A percentile compares a stretch with the other conserved stretches of the same genome.
These are phyloP conservation scores for Meloidogyne floridensis DNA, from an alignment of 1,140 invertebrate genomes.

Conservation along the genomic window DNA sequence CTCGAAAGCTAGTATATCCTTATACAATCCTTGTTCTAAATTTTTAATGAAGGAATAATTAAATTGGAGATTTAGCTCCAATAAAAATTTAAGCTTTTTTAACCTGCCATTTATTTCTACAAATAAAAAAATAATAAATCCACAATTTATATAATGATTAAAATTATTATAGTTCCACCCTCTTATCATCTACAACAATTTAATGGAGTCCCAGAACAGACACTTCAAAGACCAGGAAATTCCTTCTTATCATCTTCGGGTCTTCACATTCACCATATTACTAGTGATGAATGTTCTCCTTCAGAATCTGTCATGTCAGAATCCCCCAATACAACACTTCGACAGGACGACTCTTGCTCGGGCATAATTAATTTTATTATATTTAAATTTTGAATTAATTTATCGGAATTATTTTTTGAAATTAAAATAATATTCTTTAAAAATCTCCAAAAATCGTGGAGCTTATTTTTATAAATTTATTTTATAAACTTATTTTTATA, in stretches of 20 bases:
- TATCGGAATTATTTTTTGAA: no score
- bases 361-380: conserved; percentile 9
- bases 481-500: no score
- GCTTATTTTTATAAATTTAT: no score
- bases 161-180: neutral
- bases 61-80: no score
- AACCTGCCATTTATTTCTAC: no score
- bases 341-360: conserved; percentile 4
- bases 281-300: neutral
- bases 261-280: neutral
- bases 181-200: neutral
- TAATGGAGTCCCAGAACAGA: neutral
- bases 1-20: no score
- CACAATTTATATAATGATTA: neutral
- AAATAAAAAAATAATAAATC: no score
- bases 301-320: neutral
- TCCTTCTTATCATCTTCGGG: neutral
- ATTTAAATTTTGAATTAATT: neutral
- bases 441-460: no score
- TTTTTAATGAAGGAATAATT: no score
- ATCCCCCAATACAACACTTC: neutral
- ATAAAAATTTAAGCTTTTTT: no score
- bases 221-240: neutral
- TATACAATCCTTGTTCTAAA: no score
- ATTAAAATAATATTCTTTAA: no score